Percentiles rank a stretch among this genome's conserved stretches.
Conservation (phyloP, 2,797 vertebrate species). For the Cheirogaleus major region DNA sequence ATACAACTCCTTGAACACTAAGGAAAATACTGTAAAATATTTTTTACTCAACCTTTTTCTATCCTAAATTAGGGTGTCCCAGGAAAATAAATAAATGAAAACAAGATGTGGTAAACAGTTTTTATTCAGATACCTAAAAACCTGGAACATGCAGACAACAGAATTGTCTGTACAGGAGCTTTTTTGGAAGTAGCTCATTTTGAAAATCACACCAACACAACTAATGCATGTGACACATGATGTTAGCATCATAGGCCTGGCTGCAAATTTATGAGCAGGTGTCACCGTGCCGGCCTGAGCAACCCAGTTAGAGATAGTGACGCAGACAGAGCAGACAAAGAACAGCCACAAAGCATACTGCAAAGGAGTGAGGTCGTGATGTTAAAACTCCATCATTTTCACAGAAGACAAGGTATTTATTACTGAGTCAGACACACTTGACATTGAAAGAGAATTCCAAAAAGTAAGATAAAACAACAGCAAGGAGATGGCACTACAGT, state of each 20-base stretch:
- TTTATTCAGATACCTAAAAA: background rate
- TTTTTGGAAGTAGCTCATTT: background rate
- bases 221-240: background rate
- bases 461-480: background rate
- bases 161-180: background rate
- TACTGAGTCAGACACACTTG: background rate
- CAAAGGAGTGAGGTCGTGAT: background rate
- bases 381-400: background rate
- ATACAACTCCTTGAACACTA: background rate
- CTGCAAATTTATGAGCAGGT: accelerated
- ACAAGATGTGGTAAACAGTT: background rate
- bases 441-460: background rate
- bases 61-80: background rate
- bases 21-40: background rate
- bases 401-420: background rate
- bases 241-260: background rate
- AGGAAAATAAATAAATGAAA: background rate
- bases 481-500: background rate
- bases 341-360: background rate
- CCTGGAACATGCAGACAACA: background rate
- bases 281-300: background rate
- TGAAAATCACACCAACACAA: background rate
- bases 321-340: background rate
- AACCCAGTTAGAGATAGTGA: background rate
- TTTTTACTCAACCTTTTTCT: background rate